phyloP scores from a whole-genome alignment of 1,140 invertebrate genomes.

The Papilio xuthus region DNA sequence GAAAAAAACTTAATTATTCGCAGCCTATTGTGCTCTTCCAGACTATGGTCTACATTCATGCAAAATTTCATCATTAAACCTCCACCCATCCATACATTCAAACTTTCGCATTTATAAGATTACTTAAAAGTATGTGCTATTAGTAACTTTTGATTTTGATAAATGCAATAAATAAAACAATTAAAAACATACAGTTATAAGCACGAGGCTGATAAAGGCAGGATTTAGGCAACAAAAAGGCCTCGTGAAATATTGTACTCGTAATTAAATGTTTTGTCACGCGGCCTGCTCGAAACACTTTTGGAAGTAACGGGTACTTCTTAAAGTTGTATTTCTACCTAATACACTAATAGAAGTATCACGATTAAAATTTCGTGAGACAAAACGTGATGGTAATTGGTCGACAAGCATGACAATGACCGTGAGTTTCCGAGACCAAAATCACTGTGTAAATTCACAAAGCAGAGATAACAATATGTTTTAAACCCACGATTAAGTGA shows the following conservation, averaged over 20 bases:
- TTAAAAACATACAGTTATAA: background rate
- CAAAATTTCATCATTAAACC: no score
- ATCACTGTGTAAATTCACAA: no score
- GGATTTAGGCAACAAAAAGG: conserved; percentile 42
- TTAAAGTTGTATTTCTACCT: background rate
- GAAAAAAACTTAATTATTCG: no score
- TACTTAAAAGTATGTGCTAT: no score
- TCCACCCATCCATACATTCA: no score
- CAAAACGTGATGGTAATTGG: background rate
- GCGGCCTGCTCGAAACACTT: background rate
- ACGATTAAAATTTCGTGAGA: conserved; percentile 4
- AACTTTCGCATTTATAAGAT: no score
- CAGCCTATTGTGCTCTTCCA: no score
- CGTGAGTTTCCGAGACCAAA: no score
- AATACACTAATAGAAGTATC: background rate
- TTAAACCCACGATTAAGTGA: no score
- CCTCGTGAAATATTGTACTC: conserved; percentile 39
- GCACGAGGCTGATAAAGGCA: background rate
- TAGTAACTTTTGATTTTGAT: no score
- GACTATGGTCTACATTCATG: no score
- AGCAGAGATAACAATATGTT: no score
- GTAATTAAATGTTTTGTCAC: conserved; percentile 45
- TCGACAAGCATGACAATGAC: background rate
- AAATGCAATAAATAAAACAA: background rate
- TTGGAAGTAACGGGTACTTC: background rate